phyloP scores from a whole-genome alignment of 1,140 invertebrate species.

The Diabrotica virgifera region DNA sequence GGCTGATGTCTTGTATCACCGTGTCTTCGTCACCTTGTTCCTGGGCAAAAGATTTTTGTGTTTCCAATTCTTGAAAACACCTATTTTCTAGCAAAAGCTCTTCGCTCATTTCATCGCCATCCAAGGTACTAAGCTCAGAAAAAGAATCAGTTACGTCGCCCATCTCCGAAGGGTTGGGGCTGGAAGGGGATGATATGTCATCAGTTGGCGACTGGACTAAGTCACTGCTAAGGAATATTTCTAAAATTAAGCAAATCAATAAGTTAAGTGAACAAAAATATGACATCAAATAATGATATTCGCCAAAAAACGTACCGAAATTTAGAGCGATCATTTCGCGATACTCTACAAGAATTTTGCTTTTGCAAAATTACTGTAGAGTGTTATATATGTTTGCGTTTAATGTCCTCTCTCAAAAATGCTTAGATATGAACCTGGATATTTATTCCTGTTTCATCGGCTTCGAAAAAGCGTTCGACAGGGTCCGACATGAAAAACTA shows the following conservation, averaged over 20 bases:
- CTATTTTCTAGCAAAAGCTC: slow-evolving; percentile 40
- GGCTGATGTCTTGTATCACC: slow-evolving; percentile 31
- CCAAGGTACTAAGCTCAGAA: slow-evolving; percentile 39
- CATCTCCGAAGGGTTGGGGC: slow-evolving; percentile 40
- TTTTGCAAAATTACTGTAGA: no score
- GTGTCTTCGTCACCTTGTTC: slow-evolving; percentile 30
- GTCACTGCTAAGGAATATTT: slow-evolving; percentile 24
- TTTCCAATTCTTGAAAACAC: slow-evolving; percentile 44
- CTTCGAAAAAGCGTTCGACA: no score
- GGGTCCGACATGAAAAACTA: no score
- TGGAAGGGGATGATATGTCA: slow-evolving; percentile 33
- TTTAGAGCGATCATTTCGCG: no score
- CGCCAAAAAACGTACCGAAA: no score
- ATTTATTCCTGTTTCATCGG: no score
- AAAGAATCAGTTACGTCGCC: slow-evolving; percentile 30
- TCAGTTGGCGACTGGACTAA: slow-evolving; percentile 27
- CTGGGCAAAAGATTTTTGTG: slow-evolving; percentile 38
- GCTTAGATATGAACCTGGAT: no score
- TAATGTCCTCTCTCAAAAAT: no score
- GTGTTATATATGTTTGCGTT: no score
- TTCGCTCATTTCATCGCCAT: slow-evolving; percentile 39
- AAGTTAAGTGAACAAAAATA: no score
- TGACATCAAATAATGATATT: no score
- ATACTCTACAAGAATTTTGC: no score
- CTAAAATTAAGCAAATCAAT: slow-evolving; percentile 16